A percentile compares a stretch with the other conserved stretches of the same genome.
Evolutionary conservation across 1,140 invertebrate genomes (phyloP).

Genomic region (Periplaneta americana): DNA sequence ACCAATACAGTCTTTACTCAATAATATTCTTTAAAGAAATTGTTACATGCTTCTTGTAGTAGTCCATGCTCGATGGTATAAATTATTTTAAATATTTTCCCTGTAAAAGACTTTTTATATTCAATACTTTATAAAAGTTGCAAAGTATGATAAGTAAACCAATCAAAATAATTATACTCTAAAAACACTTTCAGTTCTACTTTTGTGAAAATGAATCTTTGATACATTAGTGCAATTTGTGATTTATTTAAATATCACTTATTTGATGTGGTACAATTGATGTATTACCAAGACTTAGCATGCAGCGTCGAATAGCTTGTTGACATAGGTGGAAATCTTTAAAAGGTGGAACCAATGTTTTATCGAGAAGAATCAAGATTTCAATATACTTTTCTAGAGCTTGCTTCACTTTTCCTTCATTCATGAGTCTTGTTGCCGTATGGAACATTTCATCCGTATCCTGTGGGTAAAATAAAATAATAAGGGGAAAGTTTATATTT

Average conservation of each 20-base stretch:
- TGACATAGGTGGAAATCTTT: constrained; percentile 77
- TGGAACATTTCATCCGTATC: constrained; percentile 67
- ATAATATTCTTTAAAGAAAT: too few relatives aligned
- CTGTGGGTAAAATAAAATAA: constrained; percentile 40
- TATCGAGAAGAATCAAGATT: constrained; percentile 62
- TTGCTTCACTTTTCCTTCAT: constrained; percentile 53
- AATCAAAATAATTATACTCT: too few relatives aligned
- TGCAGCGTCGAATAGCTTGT: constrained; percentile 69
- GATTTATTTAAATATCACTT: background rate
- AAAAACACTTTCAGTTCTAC: background rate
- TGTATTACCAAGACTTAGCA: constrained; percentile 58
- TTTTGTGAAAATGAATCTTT: background rate
- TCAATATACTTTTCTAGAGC: constrained; percentile 63
- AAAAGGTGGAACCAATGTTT: constrained; percentile 66
- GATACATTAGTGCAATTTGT: background rate
- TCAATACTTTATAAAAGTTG: too few relatives aligned
- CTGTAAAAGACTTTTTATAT: too few relatives aligned
- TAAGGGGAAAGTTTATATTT: background rate
- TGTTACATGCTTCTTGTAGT: too few relatives aligned
- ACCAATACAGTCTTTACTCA: too few relatives aligned
- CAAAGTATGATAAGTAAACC: too few relatives aligned
- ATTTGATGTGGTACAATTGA: background rate
- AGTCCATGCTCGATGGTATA: too few relatives aligned
- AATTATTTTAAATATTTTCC: too few relatives aligned
- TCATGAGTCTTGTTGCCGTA: constrained; percentile 54